Base-by-base conservation (phyloP, 2,888 invertebrate species). In the Zelleria hepariella region DNA sequence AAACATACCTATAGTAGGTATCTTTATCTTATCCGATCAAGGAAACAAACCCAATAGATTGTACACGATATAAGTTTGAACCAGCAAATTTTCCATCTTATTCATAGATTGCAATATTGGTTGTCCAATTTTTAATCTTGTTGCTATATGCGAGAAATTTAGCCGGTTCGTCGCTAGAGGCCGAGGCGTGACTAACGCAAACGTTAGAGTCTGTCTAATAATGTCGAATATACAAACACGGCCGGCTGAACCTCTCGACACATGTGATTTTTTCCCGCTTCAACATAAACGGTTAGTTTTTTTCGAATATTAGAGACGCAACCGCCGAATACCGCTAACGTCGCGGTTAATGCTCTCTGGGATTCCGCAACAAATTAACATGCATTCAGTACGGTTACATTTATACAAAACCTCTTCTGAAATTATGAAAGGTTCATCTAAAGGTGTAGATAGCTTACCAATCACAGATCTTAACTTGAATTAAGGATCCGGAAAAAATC, bases 361-460 rank as follows among this genome's bases (percentile, higher is more conserved):
- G 84, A 85, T 87, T 86, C 87, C 86, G 87, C 86, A 88, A 88
- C 85, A 86, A 87, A 88, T 88, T 88, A 88, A 85, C 86, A 88
- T 87, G 87, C 86, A 88, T 88, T 86, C 85, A 77, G 86, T 85
- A 86, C 86, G 80, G 76, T 80, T 81, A 80, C 75, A 82, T 83
- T 84, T 86, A 80, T 80, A 80, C 81, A 57, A 20, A 48, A 59
- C 26, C 49, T 56, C 23, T 54, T 56, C 20, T 56, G 32, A 20
- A 56, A 47, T 27, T 27, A 32, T 56, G 21, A 21, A 51, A 51
- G 32, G 10, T 15, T 10, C 32, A 42, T 42, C 32, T 15, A 42
- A 42, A 15, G 10, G 15, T 42, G 32, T 15, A 42, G 15, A 15
- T 42, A 32, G 7, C 10, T 1, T 42, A 42, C 15, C 1, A 10